A percentile compares a stretch with the other conserved stretches of the same genome.
phyloP scores from a whole-genome alignment of 2,797 vertebrate species.

The Cyclura pinguis region DNA sequence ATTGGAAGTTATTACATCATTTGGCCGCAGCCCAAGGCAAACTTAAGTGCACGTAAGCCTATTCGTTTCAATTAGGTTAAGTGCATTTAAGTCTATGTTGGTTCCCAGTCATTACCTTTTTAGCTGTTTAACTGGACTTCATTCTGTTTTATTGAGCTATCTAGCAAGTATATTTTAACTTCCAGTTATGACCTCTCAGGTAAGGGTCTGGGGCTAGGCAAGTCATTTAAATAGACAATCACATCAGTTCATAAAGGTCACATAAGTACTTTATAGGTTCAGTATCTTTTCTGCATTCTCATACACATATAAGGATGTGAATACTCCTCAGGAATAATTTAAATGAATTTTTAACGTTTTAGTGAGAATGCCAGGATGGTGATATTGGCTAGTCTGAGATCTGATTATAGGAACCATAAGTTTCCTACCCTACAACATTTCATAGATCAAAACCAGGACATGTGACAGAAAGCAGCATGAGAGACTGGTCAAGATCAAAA shows the following conservation, averaged over 20 bases:
- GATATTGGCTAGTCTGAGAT: not conserved
- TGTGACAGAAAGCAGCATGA: no score
- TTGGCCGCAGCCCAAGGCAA: not conserved
- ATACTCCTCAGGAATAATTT: not conserved
- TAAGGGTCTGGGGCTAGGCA: not conserved
- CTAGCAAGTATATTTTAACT: not conserved
- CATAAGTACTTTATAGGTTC: not conserved
- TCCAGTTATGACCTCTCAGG: not conserved
- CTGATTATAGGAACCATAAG: not conserved
- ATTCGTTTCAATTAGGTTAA: not conserved
- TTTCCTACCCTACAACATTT: not conserved
- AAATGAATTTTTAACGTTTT: not conserved
- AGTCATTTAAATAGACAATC: not conserved
- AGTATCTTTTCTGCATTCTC: not conserved
- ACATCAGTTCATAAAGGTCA: not conserved
- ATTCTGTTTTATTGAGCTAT: constrained; percentile 4
- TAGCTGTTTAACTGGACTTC: constrained; percentile 5
- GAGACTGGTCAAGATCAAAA: no score
- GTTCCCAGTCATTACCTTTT: not conserved
- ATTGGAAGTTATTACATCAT: not conserved
- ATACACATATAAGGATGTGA: not conserved
- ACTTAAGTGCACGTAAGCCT: not conserved
- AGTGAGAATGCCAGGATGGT: not conserved
- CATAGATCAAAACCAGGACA: no score
- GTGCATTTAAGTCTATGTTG: not conserved